A percentile compares a stretch with the other conserved stretches of the same genome.
These are phyloP conservation scores for Plebejus melissa DNA, from an alignment of 2,888 invertebrate species.

Conservation along the genomic window DNA sequence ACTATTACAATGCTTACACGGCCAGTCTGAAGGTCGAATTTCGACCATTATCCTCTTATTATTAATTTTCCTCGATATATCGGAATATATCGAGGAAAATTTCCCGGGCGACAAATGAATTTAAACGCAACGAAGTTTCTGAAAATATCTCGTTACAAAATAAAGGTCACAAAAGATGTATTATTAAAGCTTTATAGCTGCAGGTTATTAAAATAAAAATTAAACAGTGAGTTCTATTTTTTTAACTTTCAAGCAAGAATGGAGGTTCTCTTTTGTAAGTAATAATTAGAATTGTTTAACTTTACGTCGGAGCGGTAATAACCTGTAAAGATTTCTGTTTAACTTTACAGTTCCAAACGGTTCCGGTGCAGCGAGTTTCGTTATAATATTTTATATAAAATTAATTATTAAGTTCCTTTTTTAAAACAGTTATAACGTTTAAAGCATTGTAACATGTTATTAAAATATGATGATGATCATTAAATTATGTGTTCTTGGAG, in stretches of 20 bases:
- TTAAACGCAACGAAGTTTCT: too few relatives aligned
- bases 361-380: not conserved
- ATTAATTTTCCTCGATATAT: too few relatives aligned
- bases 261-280: slow-evolving; percentile 19
- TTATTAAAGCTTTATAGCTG: not conserved
- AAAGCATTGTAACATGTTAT: too few relatives aligned
- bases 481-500: too few relatives aligned
- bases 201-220: not conserved
- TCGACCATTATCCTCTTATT: too few relatives aligned
- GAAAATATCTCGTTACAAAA: not conserved
- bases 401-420: too few relatives aligned
- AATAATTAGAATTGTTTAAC: slow-evolving; percentile 20
- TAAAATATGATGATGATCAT: too few relatives aligned
- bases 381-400: not conserved
- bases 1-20: too few relatives aligned
- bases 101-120: too few relatives aligned
- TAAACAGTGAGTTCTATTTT: not conserved
- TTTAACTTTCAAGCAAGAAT: not conserved
- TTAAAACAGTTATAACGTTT: too few relatives aligned
- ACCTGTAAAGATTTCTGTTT: slow-evolving; percentile 12
- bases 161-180: not conserved
- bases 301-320: slow-evolving; percentile 21
- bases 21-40: too few relatives aligned
- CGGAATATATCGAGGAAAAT: too few relatives aligned
- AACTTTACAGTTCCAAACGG: slow-evolving; percentile 14